Percentiles rank a stretch among this genome's conserved stretches.
Evolutionary conservation across 2,113 vertebrate species (phyloP).

Genomic region (Tetraodon nigroviridis): DNA sequence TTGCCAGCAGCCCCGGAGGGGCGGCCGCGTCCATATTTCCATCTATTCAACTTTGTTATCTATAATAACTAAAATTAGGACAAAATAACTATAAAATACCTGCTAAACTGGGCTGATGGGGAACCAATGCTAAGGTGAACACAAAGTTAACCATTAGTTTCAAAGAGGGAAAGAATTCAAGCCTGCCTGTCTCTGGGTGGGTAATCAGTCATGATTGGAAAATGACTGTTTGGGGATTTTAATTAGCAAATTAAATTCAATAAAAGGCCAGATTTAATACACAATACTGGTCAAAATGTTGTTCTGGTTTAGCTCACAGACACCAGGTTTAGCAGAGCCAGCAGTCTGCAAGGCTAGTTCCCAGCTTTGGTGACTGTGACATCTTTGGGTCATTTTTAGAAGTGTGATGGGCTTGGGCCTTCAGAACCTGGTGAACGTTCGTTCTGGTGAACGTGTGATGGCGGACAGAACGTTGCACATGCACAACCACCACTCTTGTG

Average conservation of each 20-base stretch:
- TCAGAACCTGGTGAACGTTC: too few species aligned
- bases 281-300: conserved; percentile 10
- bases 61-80: too few species aligned
- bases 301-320: conserved; percentile 5
- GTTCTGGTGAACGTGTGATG: conserved; percentile 51
- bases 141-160: not conserved
- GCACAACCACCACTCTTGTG: conserved; percentile 46
- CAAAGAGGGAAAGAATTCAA: not conserved
- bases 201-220: conserved; percentile 10
- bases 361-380: conserved; percentile 18
- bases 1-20: too few species aligned
- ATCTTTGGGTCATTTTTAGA: conserved; percentile 39
- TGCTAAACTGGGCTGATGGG: too few species aligned
- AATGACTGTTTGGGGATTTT: not conserved
- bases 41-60: too few species aligned
- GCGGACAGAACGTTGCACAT: conserved; percentile 36
- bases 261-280: conserved; percentile 21
- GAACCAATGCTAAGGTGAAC: too few species aligned
- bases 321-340: conserved; percentile 23
- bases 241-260: conserved; percentile 3
- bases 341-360: conserved; percentile 33
- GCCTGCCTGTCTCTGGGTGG: not conserved
- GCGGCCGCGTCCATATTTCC: too few species aligned
- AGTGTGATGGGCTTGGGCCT: conserved; percentile 25
- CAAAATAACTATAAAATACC: too few species aligned